These are phyloP conservation scores for Standfussiana lucernea DNA, from an alignment of 2,888 invertebrate genomes.

Conservation along the genomic window DNA sequence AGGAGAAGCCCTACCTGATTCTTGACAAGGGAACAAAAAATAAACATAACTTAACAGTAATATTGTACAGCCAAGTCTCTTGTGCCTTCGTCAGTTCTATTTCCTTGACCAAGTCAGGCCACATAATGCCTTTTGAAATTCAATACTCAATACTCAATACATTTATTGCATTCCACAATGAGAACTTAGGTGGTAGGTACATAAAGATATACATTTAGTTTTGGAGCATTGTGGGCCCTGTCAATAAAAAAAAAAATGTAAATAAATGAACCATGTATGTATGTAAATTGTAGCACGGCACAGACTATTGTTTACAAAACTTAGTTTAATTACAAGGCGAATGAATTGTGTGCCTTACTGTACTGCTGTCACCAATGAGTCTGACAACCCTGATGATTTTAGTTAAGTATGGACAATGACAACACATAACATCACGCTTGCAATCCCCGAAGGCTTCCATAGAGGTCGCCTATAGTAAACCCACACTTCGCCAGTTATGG, in stretches of 20 bases:
- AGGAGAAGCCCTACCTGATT: background rate
- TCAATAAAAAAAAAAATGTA: too few relatives aligned
- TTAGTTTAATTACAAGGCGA: background rate
- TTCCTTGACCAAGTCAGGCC: too few relatives aligned
- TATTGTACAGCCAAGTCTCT: background rate
- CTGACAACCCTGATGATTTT: background rate
- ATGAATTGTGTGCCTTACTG: background rate
- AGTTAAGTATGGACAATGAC: background rate
- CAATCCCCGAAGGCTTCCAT: background rate
- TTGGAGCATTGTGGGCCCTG: too few relatives aligned
- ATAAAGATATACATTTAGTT: too few relatives aligned
- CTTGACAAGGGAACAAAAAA: background rate
- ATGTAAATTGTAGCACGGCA: background rate
- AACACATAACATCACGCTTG: background rate
- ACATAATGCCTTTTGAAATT: background rate
- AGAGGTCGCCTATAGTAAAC: background rate
- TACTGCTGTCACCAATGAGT: background rate
- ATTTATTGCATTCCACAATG: too few relatives aligned
- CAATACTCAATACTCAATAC: too few relatives aligned
- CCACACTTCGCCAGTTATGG: background rate
- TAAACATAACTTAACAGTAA: background rate
- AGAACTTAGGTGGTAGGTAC: too few relatives aligned
- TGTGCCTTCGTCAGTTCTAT: too few relatives aligned
- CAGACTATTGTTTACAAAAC: background rate
- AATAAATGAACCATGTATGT: too few relatives aligned